Base-by-base conservation (phyloP, 2,888 invertebrate species). In the Epsilonema sp. region DNA sequence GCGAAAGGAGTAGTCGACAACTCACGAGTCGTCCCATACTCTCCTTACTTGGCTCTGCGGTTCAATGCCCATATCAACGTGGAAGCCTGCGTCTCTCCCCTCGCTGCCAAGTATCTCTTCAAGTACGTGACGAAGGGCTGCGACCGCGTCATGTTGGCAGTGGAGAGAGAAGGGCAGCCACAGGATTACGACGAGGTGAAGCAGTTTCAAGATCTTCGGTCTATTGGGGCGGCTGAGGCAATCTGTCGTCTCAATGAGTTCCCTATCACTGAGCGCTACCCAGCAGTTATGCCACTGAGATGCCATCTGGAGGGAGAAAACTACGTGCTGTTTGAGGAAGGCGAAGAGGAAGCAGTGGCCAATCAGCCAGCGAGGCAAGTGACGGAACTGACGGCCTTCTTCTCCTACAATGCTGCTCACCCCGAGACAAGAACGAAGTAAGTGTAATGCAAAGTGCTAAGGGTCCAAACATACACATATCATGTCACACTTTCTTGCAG, bases 51-150 rank as follows among this genome's bases (percentile, higher is more conserved):
- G 36, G 19, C 5, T 19, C 31, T 31, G 20, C 23, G 42, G 23
- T 39, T 22, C 20, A 25, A 50, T 37, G 49, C 43, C 16, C 51
- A 53, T 42, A 42, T 52, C 4, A 51, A 51, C 23, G 47, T 52
- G 8, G 53, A 51, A 50, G 3, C 42, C 16, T 52, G 52, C 47
- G 39, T 13, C 13, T 20, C 51, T 19, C 41, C 19, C 16, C 21
- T 23, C 2, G 16, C 5, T 26, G 22, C n/a, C 3, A 44, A 45
- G 19, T 47, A 47, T 19, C 19, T 47, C 16, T 49, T 46, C 45
- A 47, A 49, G 26, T 47, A 47, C 23, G 23, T 47, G 19, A 16
- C 45, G 25, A 47, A 47, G 23, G 47, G 47, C 3, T 19, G 21
- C 19, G 47, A 49, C 31, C 31, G 31, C 16, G 31, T 31, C 16